A percentile compares a stretch with the other conserved stretches of the same genome.
Evolutionary conservation across 2,888 invertebrate species (phyloP).

Genomic region (Aleiodes alternator): DNA sequence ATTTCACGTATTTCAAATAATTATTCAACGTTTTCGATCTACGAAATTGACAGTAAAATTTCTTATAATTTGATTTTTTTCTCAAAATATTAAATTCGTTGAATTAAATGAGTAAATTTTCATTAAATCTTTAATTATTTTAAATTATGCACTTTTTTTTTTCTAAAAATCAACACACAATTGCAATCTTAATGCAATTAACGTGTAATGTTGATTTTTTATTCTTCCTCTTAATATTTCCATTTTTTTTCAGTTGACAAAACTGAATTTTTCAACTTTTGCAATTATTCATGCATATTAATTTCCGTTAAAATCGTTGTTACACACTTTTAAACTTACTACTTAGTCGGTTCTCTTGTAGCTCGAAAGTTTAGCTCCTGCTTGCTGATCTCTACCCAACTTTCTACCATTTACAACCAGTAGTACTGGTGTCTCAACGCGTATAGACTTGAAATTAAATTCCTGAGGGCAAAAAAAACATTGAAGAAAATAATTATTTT

Average conservation of each 20-base stretch:
- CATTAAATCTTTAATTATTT: no score
- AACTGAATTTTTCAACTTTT: neutral
- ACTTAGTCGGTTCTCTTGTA: constrained; percentile 80
- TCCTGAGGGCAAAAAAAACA: constrained; percentile 77
- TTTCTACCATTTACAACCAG: constrained; percentile 87
- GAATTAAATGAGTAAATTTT: no score
- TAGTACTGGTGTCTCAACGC: constrained; percentile 86
- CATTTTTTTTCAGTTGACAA: neutral
- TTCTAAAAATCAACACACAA: neutral
- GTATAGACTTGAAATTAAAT: constrained; percentile 84
- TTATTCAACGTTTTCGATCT: no score
- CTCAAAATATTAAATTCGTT: no score
- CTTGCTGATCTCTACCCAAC: constrained; percentile 81
- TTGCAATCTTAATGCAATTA: neutral
- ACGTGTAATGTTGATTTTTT: neutral
- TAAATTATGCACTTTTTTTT: neutral
- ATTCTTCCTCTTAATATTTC: neutral
- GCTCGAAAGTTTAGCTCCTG: constrained; percentile 81
- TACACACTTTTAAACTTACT: constrained; percentile 16
- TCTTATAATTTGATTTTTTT: no score
- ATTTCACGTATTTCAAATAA: no score
- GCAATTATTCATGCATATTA: constrained; percentile 7
- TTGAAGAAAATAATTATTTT: constrained; percentile 22
- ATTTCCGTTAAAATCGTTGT: neutral
- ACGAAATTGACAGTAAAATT: no score